Base-by-base conservation (phyloP, 2,113 vertebrate species). In the Pollachius pollachius region DNA sequence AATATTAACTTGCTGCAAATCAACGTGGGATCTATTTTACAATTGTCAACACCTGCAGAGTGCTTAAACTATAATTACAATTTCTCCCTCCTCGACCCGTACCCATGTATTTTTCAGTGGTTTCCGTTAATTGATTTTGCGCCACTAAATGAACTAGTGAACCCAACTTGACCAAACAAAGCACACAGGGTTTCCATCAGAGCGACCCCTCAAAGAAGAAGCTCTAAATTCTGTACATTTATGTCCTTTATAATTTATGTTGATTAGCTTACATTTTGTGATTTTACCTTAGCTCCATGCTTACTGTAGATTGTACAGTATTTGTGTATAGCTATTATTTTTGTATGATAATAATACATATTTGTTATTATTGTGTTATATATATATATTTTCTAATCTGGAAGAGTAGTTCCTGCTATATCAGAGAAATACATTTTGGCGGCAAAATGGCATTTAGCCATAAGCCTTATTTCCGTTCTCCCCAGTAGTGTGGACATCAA, bases 241-340 rank as follows among this genome's bases (percentile, higher is more conserved):
- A 65, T 62, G n/a, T 8, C 67, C 71, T 34, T 62, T 27, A 64
- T 87, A 83, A 86, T 70, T 81, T 85, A 86, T 89, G 59, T 71
- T 77, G 48, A 78, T 72, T 70, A 70, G 21, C 11, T 25, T 75
- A 52, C 63, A 73, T 18, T 23, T 61, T 18, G 48, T 61, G 67
- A 48, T 70, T n/a, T 12, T 71, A 69, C 69, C 17, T 12, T 71
- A 67, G 71, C 67, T 52, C 80, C 74, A 68, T 85, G 71, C 69
- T 78, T 77, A 84, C 81, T 87, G 81, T 89, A 85, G 70, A 78
- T 18, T 89, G 82, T 89, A 89, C 80, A 86, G 77, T 89, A 89
- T 85, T 87, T 86, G 86, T 85, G 79, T 67, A 85, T 74, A 83
- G 77, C 27, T 68, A 73, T 75, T 66, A 73, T 78, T 67, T 80